Evolutionary conservation across 2,797 vertebrate genomes (phyloP).

Genomic region (Hephaestus fuliginosus): DNA sequence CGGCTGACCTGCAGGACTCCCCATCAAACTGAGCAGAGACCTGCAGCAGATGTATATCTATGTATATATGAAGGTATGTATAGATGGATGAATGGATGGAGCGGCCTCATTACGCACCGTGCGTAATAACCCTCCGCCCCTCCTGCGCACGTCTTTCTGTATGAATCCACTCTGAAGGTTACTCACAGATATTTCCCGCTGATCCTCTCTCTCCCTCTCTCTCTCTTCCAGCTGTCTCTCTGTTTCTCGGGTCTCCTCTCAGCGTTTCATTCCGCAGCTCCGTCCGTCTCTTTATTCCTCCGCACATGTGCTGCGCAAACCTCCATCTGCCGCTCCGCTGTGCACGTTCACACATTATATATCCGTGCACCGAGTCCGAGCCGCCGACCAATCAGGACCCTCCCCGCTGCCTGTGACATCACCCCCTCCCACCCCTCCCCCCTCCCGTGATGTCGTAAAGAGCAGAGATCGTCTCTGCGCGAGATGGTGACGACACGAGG

Average conservation of each 20-base stretch:
- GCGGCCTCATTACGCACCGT: too few relatives aligned
- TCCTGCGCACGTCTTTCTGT: not conserved
- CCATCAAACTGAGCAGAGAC: not conserved
- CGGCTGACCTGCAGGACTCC: not conserved
- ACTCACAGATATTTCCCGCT: constrained; percentile 30
- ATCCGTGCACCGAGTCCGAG: not conserved
- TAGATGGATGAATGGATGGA: too few relatives aligned
- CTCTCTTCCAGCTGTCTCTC: not conserved
- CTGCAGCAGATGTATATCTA: not conserved
- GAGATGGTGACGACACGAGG: not conserved
- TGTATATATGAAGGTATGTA: too few relatives aligned
- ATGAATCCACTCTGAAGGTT: constrained; percentile 1
- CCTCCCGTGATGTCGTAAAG: fast-evolving
- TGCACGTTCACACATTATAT: constrained; percentile 14
- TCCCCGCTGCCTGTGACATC: too few relatives aligned
- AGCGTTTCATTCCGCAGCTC: constrained; percentile 10
- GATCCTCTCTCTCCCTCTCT: not conserved
- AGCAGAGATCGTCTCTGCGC: constrained; percentile 42
- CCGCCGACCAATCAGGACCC: constrained; percentile 51
- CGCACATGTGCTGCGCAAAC: not conserved
- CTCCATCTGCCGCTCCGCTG: not conserved
- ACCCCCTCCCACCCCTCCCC: fast-evolving
- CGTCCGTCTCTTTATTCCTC: not conserved
- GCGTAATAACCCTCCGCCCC: not conserved
- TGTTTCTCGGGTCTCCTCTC: not conserved